phyloP scores from a whole-genome alignment of 2,113 vertebrate genomes.

The Arizona elegans region DNA sequence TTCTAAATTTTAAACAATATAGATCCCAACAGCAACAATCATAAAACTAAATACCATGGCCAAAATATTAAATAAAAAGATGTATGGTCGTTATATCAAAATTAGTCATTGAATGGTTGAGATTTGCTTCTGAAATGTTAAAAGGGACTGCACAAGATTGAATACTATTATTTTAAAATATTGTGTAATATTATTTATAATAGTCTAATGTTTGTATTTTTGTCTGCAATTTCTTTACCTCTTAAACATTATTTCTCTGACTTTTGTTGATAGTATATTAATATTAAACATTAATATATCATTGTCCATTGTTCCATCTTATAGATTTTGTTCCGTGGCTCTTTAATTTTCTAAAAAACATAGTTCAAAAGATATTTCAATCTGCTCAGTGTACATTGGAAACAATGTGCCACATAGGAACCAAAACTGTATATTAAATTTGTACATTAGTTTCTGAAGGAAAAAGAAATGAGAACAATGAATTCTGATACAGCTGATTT shows the following conservation, averaged over 20 bases:
- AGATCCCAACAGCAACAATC: neutral
- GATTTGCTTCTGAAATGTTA: neutral
- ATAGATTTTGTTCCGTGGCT: neutral
- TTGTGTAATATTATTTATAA: neutral
- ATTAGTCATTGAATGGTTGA: neutral
- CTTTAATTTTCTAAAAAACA: conserved; percentile 23
- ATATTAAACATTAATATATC: neutral
- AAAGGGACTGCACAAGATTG: neutral
- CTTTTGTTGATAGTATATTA: neutral
- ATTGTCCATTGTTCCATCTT: neutral
- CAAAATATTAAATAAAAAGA: neutral
- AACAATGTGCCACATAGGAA: conserved; percentile 57
- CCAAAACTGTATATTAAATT: conserved; percentile 56
- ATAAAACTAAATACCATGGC: neutral
- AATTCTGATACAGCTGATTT: conserved; percentile 67
- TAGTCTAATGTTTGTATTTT: neutral
- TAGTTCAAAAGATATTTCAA: conserved; percentile 38
- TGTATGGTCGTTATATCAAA: neutral
- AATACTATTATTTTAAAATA: neutral
- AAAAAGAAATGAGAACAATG: conserved; percentile 64
- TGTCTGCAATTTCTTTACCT: neutral
- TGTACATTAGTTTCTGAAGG: conserved; percentile 57
- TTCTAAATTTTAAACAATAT: neutral
- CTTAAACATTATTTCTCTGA: neutral
- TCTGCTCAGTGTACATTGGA: conserved; percentile 45